Percentiles rank a stretch among this genome's conserved stretches.
These are phyloP conservation scores for Sebastes oblongus DNA, from an alignment of 2,797 vertebrate genomes.

Conservation along the genomic window DNA sequence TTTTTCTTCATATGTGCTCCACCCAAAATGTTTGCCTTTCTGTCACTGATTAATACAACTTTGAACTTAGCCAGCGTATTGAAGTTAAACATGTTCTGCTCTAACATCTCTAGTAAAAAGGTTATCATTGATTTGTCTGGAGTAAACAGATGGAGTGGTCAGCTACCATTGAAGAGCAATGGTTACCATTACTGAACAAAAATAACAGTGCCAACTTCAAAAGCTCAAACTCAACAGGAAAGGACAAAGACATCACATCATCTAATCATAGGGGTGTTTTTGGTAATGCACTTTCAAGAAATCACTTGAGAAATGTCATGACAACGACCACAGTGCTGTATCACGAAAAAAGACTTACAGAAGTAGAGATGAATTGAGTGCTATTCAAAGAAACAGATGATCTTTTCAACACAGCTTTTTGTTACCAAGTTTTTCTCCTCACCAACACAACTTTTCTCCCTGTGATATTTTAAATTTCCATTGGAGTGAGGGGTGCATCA, in stretches of 20 bases:
- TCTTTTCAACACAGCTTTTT: background rate
- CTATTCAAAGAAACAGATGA: background rate
- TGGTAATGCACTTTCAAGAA: background rate
- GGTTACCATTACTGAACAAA: background rate
- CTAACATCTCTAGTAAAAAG: background rate
- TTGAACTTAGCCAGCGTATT: background rate
- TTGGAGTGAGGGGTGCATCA: background rate
- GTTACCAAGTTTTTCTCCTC: background rate
- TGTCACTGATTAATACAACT: background rate
- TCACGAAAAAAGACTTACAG: background rate
- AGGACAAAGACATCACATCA: background rate
- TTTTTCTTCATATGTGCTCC: background rate
- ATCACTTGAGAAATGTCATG: background rate
- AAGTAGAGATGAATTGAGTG: background rate
- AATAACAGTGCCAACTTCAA: background rate
- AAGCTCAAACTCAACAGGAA: background rate
- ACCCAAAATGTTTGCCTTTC: background rate
- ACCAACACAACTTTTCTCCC: background rate
- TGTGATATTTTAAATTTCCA: conserved; percentile 15
- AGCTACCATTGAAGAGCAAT: too few species aligned
- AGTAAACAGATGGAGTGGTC: too few species aligned
- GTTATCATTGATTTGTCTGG: too few species aligned
- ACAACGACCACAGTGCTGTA: background rate
- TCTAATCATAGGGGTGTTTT: background rate
- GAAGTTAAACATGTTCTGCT: background rate